Conservation (phyloP, 2,888 invertebrate genomes). For the Philhelius pedissequus region DNA sequence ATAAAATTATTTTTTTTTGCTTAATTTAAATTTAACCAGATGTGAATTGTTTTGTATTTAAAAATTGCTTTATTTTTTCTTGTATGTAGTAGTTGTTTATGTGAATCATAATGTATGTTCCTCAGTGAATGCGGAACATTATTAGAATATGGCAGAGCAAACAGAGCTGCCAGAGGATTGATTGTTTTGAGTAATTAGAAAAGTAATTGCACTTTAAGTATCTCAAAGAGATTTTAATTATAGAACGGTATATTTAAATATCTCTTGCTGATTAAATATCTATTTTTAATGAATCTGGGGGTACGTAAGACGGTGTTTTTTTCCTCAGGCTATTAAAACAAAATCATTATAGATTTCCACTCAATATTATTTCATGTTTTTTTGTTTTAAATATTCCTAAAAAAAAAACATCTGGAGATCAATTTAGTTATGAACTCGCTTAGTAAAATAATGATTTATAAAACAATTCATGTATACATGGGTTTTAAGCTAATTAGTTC, state of each 20-base stretch:
- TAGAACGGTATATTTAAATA: not conserved
- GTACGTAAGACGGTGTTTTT: not conserved
- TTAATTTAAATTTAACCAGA: not conserved
- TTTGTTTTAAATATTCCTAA: too few species aligned
- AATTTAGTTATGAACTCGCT: too few species aligned
- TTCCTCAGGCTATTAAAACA: not conserved
- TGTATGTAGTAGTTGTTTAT: not conserved
- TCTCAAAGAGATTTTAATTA: not conserved
- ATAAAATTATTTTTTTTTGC: not conserved
- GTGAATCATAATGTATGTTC: not conserved
- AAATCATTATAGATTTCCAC: not conserved
- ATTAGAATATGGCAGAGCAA: not conserved
- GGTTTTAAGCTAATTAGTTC: not conserved
- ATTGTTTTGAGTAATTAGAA: not conserved
- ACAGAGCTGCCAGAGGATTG: not conserved
- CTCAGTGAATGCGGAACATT: not conserved
- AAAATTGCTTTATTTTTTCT: not conserved
- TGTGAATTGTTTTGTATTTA: not conserved
- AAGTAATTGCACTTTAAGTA: conserved; percentile 3
- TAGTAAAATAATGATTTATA: not conserved
- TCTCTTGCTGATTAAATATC: not conserved
- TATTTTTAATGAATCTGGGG: not conserved
- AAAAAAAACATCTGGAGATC: too few species aligned
- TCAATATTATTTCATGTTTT: not conserved
- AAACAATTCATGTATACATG: not conserved